Base-by-base conservation (phyloP, 2,797 vertebrate genomes). In the Apodemus agrarius region DNA sequence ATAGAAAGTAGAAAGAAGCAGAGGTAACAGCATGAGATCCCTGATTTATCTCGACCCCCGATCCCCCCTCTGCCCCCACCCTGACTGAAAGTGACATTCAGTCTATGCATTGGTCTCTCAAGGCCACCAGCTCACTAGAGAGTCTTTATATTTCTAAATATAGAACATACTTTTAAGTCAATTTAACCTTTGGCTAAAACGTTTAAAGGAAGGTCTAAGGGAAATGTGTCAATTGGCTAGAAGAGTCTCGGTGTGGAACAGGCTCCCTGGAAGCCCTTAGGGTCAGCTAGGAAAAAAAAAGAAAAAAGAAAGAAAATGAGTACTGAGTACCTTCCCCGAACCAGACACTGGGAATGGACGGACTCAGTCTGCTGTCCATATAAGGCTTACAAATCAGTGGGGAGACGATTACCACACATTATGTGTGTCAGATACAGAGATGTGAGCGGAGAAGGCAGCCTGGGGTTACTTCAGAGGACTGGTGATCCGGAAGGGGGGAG, bases 161-260 rank as follows among this genome's bases (percentile, higher is more conserved):
- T 31, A 91, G 10, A 17, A 59, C 22, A 90, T 1, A 16, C 1
- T 4, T 78, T 90, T 75, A 78, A 88, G 24, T 93, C 43, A 81
- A 89, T 92, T 59, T 29, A 89, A 93, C 37, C 67, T n/a, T 78
- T 90, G 88, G 59, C 46, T 80, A 74, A 93, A 88, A 59, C 26
- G 87, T 93, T 95, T 94, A 90, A 90, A 92, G 54, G 89, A 94
- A 87, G 88, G 43, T 82, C 43, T 74, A 78, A 94, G 21, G 24
- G 49, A 85, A 65, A 40, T 22, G 88, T 91, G 91, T 69, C 94
- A 93, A 88, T 4, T 37, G 74, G 4, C 4, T 78, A 11, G 65
- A 78, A 34, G 26, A 94, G 6, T 46, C 92, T 78, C 29, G 59
- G 84, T 67, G 63, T 80, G 54, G 2, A 84, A 63, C 9, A 76